Conservation (phyloP, 2,888 invertebrate species). For the Apotomis betuletana region DNA sequence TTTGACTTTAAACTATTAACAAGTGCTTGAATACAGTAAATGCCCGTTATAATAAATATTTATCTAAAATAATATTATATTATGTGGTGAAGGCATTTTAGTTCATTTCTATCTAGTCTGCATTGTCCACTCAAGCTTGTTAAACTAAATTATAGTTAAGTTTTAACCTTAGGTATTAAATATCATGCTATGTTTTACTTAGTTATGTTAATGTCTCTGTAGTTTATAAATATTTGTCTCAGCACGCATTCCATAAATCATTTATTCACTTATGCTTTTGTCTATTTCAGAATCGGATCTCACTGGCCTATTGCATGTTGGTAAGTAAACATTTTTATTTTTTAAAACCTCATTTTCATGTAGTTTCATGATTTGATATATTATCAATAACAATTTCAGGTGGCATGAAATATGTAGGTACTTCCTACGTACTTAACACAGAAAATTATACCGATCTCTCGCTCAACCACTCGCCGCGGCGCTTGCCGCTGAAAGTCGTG, state of each 20-base stretch:
- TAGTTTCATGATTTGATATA: neutral
- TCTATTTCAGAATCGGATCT: constrained; percentile 85
- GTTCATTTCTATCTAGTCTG: neutral
- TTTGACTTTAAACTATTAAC: too few species aligned
- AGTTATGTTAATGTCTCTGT: neutral
- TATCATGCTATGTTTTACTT: neutral
- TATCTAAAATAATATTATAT: neutral
- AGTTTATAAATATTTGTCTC: constrained; percentile 45
- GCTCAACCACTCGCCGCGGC: too few species aligned
- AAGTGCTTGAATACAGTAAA: too few species aligned
- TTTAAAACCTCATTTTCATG: constrained; percentile 18
- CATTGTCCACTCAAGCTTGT: neutral
- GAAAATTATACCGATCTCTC: too few species aligned
- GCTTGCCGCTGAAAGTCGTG: too few species aligned
- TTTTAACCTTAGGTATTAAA: neutral
- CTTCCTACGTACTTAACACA: too few species aligned
- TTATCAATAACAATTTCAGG: neutral
- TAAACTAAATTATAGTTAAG: neutral
- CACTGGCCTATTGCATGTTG: constrained; percentile 85
- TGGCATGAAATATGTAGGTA: too few species aligned
- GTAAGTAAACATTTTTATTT: constrained; percentile 74
- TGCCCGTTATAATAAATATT: too few species aligned
- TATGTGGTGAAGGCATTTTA: constrained; percentile 1
- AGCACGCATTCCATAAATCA: constrained; percentile 56
- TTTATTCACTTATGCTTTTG: constrained; percentile 65